Percentiles rank a stretch among this genome's conserved stretches.
These are phyloP conservation scores for Pao palembangensis DNA, from an alignment of 2,113 vertebrate species.

Conservation along the genomic window DNA sequence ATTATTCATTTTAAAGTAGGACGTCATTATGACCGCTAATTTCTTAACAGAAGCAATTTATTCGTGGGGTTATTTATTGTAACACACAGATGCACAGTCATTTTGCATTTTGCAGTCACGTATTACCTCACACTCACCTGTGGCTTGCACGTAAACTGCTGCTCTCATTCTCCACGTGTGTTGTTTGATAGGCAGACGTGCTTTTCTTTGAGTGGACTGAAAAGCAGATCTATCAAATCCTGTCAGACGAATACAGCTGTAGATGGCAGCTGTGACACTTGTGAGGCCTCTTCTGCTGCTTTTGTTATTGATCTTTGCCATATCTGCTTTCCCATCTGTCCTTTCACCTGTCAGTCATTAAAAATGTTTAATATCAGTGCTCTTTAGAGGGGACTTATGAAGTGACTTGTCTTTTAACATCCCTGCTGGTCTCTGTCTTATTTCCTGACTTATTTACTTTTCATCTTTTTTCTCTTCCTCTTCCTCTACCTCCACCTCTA, in stretches of 20 bases:
- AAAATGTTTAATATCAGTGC: slow-evolving; percentile 23
- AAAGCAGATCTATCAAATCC: slow-evolving; percentile 68
- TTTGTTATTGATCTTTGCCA: slow-evolving; percentile 32
- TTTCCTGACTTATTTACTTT: slow-evolving; percentile 6
- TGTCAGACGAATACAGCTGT: slow-evolving; percentile 39
- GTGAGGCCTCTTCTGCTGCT: slow-evolving; percentile 30
- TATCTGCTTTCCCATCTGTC: slow-evolving; percentile 60
- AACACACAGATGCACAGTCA: slow-evolving; percentile 3
- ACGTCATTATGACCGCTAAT: background rate
- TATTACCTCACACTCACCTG: slow-evolving; percentile 2
- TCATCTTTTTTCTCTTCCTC: slow-evolving; percentile 12
- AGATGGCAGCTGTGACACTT: slow-evolving; percentile 36
- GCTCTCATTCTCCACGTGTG: slow-evolving; percentile 42
- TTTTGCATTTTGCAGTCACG: slow-evolving; percentile 4
- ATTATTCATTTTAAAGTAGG: background rate
- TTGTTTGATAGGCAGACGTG: slow-evolving; percentile 63
- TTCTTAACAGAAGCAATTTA: background rate
- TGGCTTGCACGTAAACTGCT: slow-evolving; percentile 42
- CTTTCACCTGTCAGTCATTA: slow-evolving; percentile 60
- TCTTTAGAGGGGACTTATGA: background rate
- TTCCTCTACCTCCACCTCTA: slow-evolving; percentile 14
- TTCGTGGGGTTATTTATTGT: background rate
- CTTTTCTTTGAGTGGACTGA: slow-evolving; percentile 54
- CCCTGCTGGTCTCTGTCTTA: slow-evolving; percentile 15
- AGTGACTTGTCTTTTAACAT: background rate